Evolutionary conservation across 2,888 invertebrate genomes (phyloP), one percentile per base, ranked within the genome.

Genomic region (Ormyrus thymus): DNA sequence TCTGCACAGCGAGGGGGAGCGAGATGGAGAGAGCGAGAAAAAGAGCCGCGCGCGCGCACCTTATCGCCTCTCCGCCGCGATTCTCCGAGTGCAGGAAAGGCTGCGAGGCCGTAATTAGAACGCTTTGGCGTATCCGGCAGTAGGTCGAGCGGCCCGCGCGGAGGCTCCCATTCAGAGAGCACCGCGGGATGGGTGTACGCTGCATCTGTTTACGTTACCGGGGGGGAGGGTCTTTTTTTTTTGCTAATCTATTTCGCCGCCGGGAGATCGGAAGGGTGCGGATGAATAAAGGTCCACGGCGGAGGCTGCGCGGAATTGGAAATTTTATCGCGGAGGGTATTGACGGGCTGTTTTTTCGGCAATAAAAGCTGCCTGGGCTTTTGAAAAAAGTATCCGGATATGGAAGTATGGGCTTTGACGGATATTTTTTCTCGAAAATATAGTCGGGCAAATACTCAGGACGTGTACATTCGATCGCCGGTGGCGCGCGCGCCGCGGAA

Each of bases 31-130:
- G 48, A 56, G 13, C 48, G 45, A 46, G 48, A 69, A 29, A 43
- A 4, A 55, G n/a, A 15, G 48, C 1, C 7, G 50, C 15, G 29
- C 43, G 50, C 8, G 29, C 2, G 4, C 29, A 29, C 29, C 29
- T 29, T 29, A 29, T 15, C 46, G 11, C 53, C 46, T 7, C 43
- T 46, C 15, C n/a, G n/a, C 9, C 11, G 11, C 68, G 11, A n/a
- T 46, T 11, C 11, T n/a, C 45, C 55, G 2, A 43, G 29, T 3
- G 3, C 7, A 13, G 48, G 2, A 43, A 0, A 13, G 15, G 48
- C 51, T 51, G n/a, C 29, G 15, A 64, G 45, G 72, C 61, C 69
- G 78, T 56, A 73, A 78, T 78, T 78, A 73, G 73, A 78, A 69
- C 69, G 68, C 69, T 66, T 55, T 51, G 56, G 55, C 10, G 9